Evolutionary conservation across 2,113 vertebrate genomes (phyloP), one percentile per base, ranked within the genome.

Genomic region (Hucho hucho): DNA sequence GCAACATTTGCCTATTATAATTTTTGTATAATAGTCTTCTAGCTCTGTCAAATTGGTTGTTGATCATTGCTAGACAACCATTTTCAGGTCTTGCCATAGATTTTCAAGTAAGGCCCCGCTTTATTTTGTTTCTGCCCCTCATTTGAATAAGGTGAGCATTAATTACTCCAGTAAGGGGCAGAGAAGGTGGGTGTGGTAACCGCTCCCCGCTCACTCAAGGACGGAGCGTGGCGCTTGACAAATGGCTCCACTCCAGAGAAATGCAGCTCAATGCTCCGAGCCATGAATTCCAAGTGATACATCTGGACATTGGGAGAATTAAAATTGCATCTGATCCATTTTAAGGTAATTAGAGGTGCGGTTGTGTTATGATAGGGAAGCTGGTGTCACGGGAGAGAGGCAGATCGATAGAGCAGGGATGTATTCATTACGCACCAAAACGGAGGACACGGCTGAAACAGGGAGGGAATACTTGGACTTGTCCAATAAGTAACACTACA

Each of bases 61-160:
- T 43, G 37, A 43, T 43, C 37, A 43, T 43, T 43, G 37, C 37
- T 43, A 43, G 37, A 11, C 37, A 43, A 43, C 37, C 2, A 43
- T 43, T 43, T 43, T 2, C 37, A 11, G 37, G 37, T 43, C 37
- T 43, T 43, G 37, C 9, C 7, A 43, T 3, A 43, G 2, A 43
- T 43, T 43, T 43, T 43, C 37, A 43, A 43, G 37, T 43, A 43
- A 59, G 29, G 47, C 20, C 24, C 63, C 63, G 13, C 28, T 16
- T 63, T 20, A 64, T 69, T 76, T 75, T 76, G 58, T 43, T 49
- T 76, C 28, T 18, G 26, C 9, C 37, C 63, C 59, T 69, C 66
- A 76, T 81, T 81, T 81, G 43, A 76, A 74, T 70, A 81, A 81
- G 67, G 13, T 76, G 71, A 77, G 49, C 13, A 47, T 70, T 70